A percentile compares a stretch with the other conserved stretches of the same genome.
Conservation (phyloP, 2,113 vertebrate genomes). For the Prunella himalayana region DNA sequence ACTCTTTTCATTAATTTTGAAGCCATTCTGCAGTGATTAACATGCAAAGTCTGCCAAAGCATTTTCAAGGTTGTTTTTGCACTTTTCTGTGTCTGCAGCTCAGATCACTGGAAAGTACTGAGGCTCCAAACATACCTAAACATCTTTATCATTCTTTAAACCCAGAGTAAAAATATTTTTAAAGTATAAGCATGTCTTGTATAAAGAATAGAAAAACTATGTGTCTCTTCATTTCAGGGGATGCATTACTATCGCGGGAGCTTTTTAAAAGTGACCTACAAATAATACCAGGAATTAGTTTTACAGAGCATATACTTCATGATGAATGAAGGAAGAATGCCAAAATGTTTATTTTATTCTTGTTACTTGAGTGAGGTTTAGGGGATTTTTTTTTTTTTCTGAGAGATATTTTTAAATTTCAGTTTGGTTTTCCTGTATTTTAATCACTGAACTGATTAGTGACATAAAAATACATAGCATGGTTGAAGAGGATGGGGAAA, state of each 20-base stretch:
- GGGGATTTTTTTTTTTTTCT: background rate
- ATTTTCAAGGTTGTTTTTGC: slow-evolving; percentile 47
- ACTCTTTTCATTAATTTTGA: slow-evolving; percentile 60
- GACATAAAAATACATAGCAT: background rate
- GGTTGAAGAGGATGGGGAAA: background rate
- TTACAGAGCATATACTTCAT: background rate
- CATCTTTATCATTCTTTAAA: slow-evolving; percentile 24
- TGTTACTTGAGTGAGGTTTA: background rate
- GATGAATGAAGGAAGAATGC: background rate
- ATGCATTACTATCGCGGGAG: background rate
- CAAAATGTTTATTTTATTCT: background rate
- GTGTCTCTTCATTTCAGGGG: background rate
- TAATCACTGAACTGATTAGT: slow-evolving; percentile 1
- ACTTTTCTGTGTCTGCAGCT: slow-evolving; percentile 26
- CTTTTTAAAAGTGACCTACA: slow-evolving; percentile 1
- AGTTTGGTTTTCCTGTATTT: background rate
- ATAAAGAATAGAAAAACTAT: background rate
- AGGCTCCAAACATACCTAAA: background rate
- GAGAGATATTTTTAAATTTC: background rate
- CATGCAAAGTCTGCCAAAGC: slow-evolving; percentile 41
- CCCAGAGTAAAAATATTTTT: slow-evolving; percentile 4
- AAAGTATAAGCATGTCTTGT: background rate
- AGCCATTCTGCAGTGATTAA: slow-evolving; percentile 55
- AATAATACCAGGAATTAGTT: background rate
- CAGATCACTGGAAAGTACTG: background rate